phyloP scores from a whole-genome alignment of 1,140 invertebrate genomes.

The Marisa cornuarietis region DNA sequence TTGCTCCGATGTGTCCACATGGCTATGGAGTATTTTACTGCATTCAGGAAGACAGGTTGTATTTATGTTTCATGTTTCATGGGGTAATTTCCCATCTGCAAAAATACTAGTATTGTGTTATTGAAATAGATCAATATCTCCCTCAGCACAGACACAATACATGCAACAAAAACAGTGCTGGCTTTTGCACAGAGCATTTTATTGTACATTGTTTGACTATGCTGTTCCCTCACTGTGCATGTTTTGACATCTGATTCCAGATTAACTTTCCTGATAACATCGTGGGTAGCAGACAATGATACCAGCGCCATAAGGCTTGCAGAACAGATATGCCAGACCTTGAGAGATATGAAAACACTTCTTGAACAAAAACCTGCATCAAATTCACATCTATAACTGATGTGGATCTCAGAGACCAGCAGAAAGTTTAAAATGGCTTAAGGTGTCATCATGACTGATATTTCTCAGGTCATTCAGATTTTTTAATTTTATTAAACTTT shows the following conservation, averaged over 20 bases:
- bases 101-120: neutral
- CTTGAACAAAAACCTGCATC: slow-evolving; percentile 19
- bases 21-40: slow-evolving; percentile 75
- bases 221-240: neutral
- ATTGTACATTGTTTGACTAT: neutral
- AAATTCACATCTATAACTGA: no score
- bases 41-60: slow-evolving; percentile 66
- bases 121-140: neutral
- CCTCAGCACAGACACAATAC: neutral
- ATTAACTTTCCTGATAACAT: slow-evolving; percentile 56
- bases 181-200: neutral
- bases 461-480: no score
- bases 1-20: slow-evolving; percentile 72
- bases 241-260: slow-evolving; percentile 46
- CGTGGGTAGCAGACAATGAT: slow-evolving; percentile 57
- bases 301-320: slow-evolving; percentile 55
- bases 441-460: no score
- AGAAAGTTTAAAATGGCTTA: no score
- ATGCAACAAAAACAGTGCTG: neutral
- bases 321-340: slow-evolving; percentile 33
- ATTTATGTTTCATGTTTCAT: neutral
- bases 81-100: neutral
- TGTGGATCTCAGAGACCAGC: no score
- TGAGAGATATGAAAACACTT: slow-evolving; percentile 48
- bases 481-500: no score